Evolutionary conservation across 2,797 vertebrate species (phyloP).

Genomic region (Eulemur albifrons): DNA sequence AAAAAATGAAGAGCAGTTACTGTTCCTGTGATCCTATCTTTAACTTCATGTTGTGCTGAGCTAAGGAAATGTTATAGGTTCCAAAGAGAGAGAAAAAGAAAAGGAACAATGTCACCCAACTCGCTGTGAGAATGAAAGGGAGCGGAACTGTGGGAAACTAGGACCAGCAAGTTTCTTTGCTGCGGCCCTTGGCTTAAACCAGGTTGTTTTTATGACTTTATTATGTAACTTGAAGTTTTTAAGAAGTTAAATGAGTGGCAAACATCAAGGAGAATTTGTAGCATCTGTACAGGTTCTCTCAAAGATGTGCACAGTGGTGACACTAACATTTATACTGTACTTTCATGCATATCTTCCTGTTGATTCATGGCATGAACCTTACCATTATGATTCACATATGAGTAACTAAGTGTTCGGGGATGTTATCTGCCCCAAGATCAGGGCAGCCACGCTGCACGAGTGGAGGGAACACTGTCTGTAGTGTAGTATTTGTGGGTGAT

Average conservation of each 20-base stretch:
- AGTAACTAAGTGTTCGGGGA: not conserved
- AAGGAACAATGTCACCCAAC: not conserved
- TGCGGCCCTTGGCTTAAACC: not conserved
- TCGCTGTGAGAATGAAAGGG: not conserved
- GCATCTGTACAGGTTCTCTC: not conserved
- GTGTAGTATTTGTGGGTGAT: not conserved
- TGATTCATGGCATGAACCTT: not conserved
- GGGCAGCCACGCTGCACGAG: not conserved
- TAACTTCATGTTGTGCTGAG: not conserved
- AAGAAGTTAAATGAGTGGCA: not conserved
- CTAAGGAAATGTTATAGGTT: not conserved
- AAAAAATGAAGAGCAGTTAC: too few relatives aligned
- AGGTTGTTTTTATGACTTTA: not conserved
- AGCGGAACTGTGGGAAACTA: not conserved
- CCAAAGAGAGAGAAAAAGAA: not conserved
- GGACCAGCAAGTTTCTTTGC: accelerated
- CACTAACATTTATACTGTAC: not conserved
- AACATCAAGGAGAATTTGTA: not conserved
- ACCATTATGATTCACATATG: not conserved
- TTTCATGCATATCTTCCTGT: not conserved
- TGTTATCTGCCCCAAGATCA: not conserved
- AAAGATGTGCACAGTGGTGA: too few relatives aligned
- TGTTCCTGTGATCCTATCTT: not conserved
- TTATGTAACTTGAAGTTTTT: not conserved
- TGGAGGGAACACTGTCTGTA: too few relatives aligned